Evolutionary conservation across 2,113 vertebrate species (phyloP).

Genomic region (Scomber scombrus): DNA sequence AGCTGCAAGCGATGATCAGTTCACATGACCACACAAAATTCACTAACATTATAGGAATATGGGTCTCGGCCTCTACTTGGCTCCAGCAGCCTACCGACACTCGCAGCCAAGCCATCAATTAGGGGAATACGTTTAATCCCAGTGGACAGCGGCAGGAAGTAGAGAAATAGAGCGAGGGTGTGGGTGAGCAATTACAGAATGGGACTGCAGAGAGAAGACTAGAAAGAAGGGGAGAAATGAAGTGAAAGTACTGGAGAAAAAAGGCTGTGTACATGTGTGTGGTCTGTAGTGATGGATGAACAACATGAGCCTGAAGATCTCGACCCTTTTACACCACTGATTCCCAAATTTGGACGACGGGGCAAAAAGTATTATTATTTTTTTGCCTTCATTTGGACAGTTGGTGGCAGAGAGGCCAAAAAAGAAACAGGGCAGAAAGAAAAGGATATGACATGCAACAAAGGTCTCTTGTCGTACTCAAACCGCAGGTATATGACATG

Average conservation of each 20-base stretch:
- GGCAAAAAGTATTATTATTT: too few species aligned
- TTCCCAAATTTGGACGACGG: neutral
- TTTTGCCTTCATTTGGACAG: too few species aligned
- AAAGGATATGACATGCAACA: too few species aligned
- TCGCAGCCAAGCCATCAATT: slow-evolving; percentile 81
- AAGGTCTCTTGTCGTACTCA: too few species aligned
- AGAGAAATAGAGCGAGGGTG: slow-evolving; percentile 23
- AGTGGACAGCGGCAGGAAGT: slow-evolving; percentile 13
- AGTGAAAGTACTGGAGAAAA: neutral
- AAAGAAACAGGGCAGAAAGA: too few species aligned
- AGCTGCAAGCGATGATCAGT: slow-evolving; percentile 1
- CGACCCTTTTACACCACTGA: neutral
- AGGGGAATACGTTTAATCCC: slow-evolving; percentile 79
- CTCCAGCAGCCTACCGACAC: slow-evolving; percentile 60
- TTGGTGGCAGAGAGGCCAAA: too few species aligned
- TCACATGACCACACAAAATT: slow-evolving; percentile 17
- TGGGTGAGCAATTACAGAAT: slow-evolving; percentile 28
- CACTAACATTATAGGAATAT: slow-evolving; percentile 36
- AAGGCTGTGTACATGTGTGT: neutral
- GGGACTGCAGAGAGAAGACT: slow-evolving; percentile 21
- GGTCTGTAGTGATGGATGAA: neutral
- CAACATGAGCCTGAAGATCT: neutral
- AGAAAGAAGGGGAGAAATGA: slow-evolving; percentile 1
- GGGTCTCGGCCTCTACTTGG: slow-evolving; percentile 54
- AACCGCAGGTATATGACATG: too few species aligned